Evolutionary conservation across 1,140 invertebrate genomes (phyloP).

Genomic region (Musca domestica): DNA sequence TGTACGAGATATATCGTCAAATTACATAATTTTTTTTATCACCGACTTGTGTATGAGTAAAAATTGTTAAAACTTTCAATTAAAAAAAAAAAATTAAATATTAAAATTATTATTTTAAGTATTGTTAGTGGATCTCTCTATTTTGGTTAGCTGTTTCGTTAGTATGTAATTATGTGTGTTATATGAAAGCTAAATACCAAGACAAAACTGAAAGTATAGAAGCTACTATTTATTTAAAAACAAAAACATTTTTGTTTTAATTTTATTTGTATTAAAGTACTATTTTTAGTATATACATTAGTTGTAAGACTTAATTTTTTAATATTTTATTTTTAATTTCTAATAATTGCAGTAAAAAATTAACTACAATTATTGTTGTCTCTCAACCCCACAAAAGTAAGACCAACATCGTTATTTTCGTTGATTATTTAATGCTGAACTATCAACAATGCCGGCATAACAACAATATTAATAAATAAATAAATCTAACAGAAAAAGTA

Average conservation of each 20-base stretch:
- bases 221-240: conserved; percentile 24
- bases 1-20: no score
- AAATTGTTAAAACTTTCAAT: no score
- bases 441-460: neutral
- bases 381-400: no score
- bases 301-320: neutral
- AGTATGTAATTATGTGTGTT: neutral
- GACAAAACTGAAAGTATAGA: conserved; percentile 25
- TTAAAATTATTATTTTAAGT: neutral
- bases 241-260: conserved; percentile 6
- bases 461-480: neutral
- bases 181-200: neutral
- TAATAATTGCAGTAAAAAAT: conserved; percentile 20
- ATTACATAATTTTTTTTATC: no score
- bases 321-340: neutral
- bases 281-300: conserved; percentile 1
- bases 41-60: no score
- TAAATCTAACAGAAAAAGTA: neutral
- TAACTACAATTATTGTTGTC: conserved; percentile 19
- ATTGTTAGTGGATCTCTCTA: no score
- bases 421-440: neutral
- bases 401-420: no score
- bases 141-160: neutral
- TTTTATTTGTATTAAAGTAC: neutral
- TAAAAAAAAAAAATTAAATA: no score